Base-by-base conservation (phyloP, 2,113 vertebrate genomes). In the Oostethus manadensis region DNA sequence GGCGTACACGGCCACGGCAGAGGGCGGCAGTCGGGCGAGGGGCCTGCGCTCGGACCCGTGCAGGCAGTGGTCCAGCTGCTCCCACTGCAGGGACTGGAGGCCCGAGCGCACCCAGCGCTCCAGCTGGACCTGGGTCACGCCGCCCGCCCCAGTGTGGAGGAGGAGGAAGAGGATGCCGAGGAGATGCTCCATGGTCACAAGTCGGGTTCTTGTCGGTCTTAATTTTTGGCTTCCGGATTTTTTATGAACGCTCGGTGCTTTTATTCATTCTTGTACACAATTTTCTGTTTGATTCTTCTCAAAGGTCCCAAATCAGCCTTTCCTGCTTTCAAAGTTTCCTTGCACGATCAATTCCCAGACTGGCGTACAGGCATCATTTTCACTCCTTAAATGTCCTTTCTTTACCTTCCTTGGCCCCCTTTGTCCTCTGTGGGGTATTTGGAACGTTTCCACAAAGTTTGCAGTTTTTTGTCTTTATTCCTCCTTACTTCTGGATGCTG, bases 51-150 rank as follows among this genome's bases (percentile, higher is more conserved):
- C 89, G 0, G 86, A 79, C 29, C 76, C 61, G 62, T 79, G 84
- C 44, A 80, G 86, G 64, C 90, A 92, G 48, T 80, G 83, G 63
- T 88, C 84, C 80, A 86, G 60, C 74, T 88, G 85, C 68, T 87
- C 84, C 81, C 83, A 77, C 66, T 89, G 88, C 67, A 92, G 68
- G 5, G 86, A 87, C 77, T 90, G 88, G 15, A 92, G 80, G 29
- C 87, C 89, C 0, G 86, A 83, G 38, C 81, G 86, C 9, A 88
- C 89, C 90, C 89, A 91, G 42, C 84, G 87, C 66, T 89, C 89
- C 76, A 92, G 66, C 15, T 83, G 83, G 13, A 70, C 77, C 8
- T 51, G 78, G 64, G 46, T 68, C 53, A 66, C 8, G 54, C 76
- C 0, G 33, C 42, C 0, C 33, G 35, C 51, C 7, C 10, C 17